phyloP scores from a whole-genome alignment of 2,888 invertebrate species.

The Brenthis ino region DNA sequence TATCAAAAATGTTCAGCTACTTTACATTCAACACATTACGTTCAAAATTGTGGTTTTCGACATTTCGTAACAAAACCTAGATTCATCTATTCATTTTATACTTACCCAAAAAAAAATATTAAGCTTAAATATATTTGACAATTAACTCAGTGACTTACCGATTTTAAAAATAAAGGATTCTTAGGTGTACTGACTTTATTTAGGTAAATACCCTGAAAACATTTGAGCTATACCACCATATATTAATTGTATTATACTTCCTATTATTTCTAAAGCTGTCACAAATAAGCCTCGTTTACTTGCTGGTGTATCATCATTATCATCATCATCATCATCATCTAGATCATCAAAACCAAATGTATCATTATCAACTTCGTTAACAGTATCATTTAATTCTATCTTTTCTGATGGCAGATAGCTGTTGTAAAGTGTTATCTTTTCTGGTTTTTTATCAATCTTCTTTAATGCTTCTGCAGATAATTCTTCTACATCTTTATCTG shows the following conservation, averaged over 20 bases:
- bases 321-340: slow-evolving; percentile 41
- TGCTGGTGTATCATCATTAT: slow-evolving; percentile 30
- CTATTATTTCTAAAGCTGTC: slow-evolving; percentile 61
- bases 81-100: no score
- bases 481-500: slow-evolving; percentile 65
- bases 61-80: no score
- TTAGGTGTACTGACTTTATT: slow-evolving; percentile 31
- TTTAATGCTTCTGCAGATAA: slow-evolving; percentile 56
- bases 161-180: no score
- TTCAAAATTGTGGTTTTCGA: no score
- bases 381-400: slow-evolving; percentile 38
- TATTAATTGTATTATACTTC: slow-evolving; percentile 61
- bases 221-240: slow-evolving; percentile 60
- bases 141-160: no score
- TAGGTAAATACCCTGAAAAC: slow-evolving; percentile 45
- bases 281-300: slow-evolving; percentile 54
- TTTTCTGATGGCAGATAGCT: slow-evolving; percentile 54
- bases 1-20: no score
- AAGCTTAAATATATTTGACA: no score
- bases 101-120: no score
- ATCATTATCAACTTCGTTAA: slow-evolving; percentile 43
- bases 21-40: no score
- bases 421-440: slow-evolving; percentile 63
- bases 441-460: slow-evolving; percentile 64
- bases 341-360: slow-evolving; percentile 50